phyloP scores from a whole-genome alignment of 1,140 invertebrate genomes.

The Penaeus japonicus region DNA sequence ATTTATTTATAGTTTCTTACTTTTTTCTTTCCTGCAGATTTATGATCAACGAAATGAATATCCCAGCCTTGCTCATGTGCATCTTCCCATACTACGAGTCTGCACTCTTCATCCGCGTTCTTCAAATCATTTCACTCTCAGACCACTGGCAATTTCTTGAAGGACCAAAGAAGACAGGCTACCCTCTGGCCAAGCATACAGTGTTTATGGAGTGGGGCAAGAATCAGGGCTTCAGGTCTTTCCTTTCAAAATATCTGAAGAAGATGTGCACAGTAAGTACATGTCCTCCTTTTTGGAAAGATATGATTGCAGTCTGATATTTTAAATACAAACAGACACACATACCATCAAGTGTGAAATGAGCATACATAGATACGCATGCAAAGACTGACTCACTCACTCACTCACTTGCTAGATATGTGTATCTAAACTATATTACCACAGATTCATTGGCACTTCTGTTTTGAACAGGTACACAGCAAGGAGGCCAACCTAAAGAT shows the following conservation, averaged over 20 bases:
- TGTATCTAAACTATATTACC: neutral
- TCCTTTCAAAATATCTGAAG: conserved; percentile 75
- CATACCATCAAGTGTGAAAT: too few relatives aligned
- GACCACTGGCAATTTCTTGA: conserved; percentile 83
- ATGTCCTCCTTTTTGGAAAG: neutral
- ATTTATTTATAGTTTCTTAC: neutral
- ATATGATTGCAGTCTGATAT: neutral
- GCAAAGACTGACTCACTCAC: too few relatives aligned
- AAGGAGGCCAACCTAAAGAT: neutral
- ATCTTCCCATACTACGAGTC: conserved; percentile 92
- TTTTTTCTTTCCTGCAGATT: conserved; percentile 70
- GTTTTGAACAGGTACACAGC: conserved; percentile 14
- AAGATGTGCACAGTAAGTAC: conserved; percentile 71
- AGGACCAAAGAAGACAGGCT: conserved; percentile 76
- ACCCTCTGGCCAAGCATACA: conserved; percentile 75
- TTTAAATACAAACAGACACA: too few relatives aligned
- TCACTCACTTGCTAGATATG: too few relatives aligned
- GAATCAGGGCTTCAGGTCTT: conserved; percentile 76
- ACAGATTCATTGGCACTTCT: neutral
- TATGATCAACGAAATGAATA: conserved; percentile 87
- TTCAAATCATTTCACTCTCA: conserved; percentile 76
- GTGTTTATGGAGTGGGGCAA: conserved; percentile 76
- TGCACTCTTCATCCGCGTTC: conserved; percentile 81
- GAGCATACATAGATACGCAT: too few relatives aligned
- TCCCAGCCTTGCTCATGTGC: conserved; percentile 78